Base-by-base conservation (phyloP, 2,888 invertebrate species). In the Elegia similella region DNA sequence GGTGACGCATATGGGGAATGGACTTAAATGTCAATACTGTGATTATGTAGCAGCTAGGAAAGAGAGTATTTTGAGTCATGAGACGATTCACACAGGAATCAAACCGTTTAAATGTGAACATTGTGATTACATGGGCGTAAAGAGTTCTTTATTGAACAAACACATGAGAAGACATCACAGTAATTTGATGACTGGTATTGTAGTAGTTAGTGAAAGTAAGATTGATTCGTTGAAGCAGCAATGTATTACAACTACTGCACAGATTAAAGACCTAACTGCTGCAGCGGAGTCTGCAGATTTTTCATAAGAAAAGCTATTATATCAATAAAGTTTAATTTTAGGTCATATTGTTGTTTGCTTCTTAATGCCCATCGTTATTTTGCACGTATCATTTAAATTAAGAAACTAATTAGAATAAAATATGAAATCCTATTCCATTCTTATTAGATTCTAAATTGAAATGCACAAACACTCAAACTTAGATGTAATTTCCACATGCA, bases 21-120 rank as follows among this genome's bases (percentile, higher is more conserved):
- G 76, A 0, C 54, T 82, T 0, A 79, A 86, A 60, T 88, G 88
- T 32, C 66, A 72, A 0, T 81, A 67, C 15, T 87, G 87, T 61
- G 79, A 85, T 2, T 86, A 73, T 13, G 75, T 62, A 42, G 76
- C 83, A 0, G 59, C 72, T 0, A 72, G 82, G 1, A 81, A 78
- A 17, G 84, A 84, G 0, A 81, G 75, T 44, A 48, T 88, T 0
- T 46, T 79, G 0, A 74, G 73, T 2, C 88, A 88, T 43, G 84
- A 85, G 23, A 74, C 78, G 0, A 72, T 77, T 1, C 86, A 88
- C 13, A 82, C 86, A 0, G 84, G 86, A 0, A 60, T 69, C 0
- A 88, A 86, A 17, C 84, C 87, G 0, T 86, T 78, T 29, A 76
- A 80, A 50, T 88, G 88, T 46, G 32, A 66, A 0, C 56, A 67